These are phyloP conservation scores for Sinopyrophorus schimmeli DNA, from an alignment of 2,888 invertebrate genomes.

Conservation along the genomic window DNA sequence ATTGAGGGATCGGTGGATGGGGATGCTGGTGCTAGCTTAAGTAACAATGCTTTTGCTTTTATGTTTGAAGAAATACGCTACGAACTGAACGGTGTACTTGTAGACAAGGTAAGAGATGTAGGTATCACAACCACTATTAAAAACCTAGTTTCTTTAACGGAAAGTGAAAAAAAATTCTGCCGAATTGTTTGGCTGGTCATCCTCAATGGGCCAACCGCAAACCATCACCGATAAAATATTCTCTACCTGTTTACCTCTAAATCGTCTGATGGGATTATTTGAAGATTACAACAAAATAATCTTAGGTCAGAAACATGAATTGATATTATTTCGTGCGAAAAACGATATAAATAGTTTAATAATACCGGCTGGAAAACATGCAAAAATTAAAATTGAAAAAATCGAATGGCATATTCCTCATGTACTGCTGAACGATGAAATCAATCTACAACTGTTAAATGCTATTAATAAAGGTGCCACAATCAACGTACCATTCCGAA, in stretches of 20 bases:
- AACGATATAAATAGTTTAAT: neutral
- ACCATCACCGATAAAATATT: too few species aligned
- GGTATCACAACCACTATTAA: conserved; percentile 3
- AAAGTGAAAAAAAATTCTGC: too few species aligned
- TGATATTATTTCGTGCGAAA: conserved; percentile 1
- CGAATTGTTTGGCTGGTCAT: too few species aligned
- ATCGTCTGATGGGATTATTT: conserved; percentile 14
- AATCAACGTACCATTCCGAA: conserved; percentile 39
- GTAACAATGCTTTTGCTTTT: neutral
- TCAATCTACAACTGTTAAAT: conserved; percentile 36
- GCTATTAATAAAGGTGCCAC: conserved; percentile 16
- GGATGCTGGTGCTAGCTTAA: neutral
- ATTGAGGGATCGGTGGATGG: neutral
- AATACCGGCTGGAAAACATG: neutral
- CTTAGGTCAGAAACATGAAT: neutral
- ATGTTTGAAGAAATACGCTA: conserved; percentile 12
- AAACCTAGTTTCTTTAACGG: neutral
- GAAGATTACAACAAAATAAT: conserved; percentile 8
- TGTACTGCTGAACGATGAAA: conserved; percentile 18
- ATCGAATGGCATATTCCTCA: conserved; percentile 2
- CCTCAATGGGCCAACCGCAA: too few species aligned
- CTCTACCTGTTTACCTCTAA: too few species aligned
- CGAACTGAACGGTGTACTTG: conserved; percentile 5
- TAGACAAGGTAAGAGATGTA: neutral
- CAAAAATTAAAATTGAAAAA: neutral